Base-by-base conservation (phyloP, 2,888 invertebrate genomes). In the Orthosia gothica region DNA sequence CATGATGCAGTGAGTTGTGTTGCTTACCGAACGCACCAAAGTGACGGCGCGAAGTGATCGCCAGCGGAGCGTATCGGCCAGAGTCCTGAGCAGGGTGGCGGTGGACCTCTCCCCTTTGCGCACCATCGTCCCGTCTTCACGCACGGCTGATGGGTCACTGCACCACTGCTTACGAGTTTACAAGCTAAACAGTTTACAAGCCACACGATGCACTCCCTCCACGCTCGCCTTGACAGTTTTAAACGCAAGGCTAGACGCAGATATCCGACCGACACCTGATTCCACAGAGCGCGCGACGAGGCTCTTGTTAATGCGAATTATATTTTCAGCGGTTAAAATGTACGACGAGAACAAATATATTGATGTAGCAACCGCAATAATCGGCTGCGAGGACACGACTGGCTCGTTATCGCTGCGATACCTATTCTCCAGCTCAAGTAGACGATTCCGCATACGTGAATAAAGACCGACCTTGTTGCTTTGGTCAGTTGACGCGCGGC, bases 111-210 rank as follows among this genome's bases (percentile, higher is more conserved):
- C 95, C 95, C 95, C 95, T 92, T 94, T 93, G 93, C 93, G 95
- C 89, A 95, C 95, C 96, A 96, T 96, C 89, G 92, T 94, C 92
- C 93, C 94, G 93, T 89, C 95, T 94, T 95, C 95, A 95, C 95
- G 96, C 95, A 93, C 95, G 91, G 94, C 92, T 93, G 94, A 70
- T 93, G 92, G 95, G 95, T 94, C 95, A 95, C 92, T 95, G 95
- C 94, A 94, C 95, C 89, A 90, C 85, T 89, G 90, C 88, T 88
- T 90, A 87, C 89, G 86, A 89, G 89, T 87, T 87, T 87, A 89
- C 86, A 89, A 90, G 87, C 86, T 87, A 87, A 89, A 88, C 89
- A 83, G 85, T 88, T 82, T 88, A 89, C 90, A 88, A 88, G 82
- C 86, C 86, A 88, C 87, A 85, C 84, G 82, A 77, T 85, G 81